Evolutionary conservation across 1,140 invertebrate genomes (phyloP), one percentile per base, ranked within the genome.

Genomic region (Subanguina moxae): DNA sequence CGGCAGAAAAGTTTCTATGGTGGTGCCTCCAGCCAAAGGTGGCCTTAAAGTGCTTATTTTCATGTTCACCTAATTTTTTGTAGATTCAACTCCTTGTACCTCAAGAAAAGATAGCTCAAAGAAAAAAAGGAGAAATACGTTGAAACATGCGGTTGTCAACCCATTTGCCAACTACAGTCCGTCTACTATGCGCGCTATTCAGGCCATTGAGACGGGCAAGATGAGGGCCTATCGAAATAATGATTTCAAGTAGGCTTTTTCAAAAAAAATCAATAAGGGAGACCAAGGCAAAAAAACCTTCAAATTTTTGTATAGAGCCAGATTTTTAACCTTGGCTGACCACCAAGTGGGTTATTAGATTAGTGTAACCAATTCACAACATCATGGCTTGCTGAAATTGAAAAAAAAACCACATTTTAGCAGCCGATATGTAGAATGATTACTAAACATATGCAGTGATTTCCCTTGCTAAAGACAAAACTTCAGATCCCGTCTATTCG

Each of bases 131-230:
- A 52, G 23, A 52, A 15, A 15, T 52, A 52, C 48, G 3, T 52
- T 25, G 48, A 52, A 52, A 25, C n/a, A 52, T 52, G 48, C 23
- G 17, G 3, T 21, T 21, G 58, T 57, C 8, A 48, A 25, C n/a
- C 43, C 68, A 23, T 57, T 71, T 30, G 57, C 65, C 42, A 72
- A 72, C 30, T 76, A 65, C 38, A 77, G 61, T 56, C 15, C 25
- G 23, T 46, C 64, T 9, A 76, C 74, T 25, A 57, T 76, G n/a
- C 68, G 68, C 7, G 71, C 74, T 13, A 73, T 76, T 62, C 76
- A 79, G 45, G 72, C 66, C 17, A 76, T 74, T 62, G 74, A 76
- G 63, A 74, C 71, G 32, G 76, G 62, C 21, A 78, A 76, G 68
- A 46, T 78, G 23, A 46, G 70, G 46, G 78, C 57, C 7, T 43